Percentiles rank a stretch among this genome's conserved stretches.
Conservation (phyloP, 2,113 vertebrate species). For the Spermophilus dauricus region DNA sequence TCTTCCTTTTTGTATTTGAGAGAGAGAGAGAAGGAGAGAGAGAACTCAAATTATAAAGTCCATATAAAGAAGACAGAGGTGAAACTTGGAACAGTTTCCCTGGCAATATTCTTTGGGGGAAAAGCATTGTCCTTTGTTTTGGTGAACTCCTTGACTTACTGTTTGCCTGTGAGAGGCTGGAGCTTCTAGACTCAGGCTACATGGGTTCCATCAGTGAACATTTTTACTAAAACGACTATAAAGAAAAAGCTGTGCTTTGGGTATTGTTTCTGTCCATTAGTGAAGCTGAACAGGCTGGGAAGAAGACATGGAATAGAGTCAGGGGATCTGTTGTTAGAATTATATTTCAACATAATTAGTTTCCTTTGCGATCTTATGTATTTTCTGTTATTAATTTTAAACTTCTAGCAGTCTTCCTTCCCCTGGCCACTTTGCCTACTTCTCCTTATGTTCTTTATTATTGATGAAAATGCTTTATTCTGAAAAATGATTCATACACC, state of each 20-base stretch:
- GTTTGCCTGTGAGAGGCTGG: not conserved
- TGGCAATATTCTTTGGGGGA: not conserved
- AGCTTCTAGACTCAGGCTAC: not conserved
- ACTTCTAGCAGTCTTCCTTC: not conserved
- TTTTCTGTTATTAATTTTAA: not conserved
- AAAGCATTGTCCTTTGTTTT: not conserved
- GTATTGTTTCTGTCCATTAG: not conserved
- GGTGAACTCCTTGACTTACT: not conserved
- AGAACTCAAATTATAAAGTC: not conserved
- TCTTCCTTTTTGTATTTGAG: not conserved
- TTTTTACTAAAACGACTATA: not conserved
- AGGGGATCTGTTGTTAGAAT: not conserved
- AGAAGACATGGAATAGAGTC: not conserved
- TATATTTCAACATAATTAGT: not conserved
- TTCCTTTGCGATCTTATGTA: not conserved
- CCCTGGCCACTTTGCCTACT: not conserved
- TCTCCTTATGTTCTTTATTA: not conserved
- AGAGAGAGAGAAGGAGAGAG: not conserved
- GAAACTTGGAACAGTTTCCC: not conserved
- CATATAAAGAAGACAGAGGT: not conserved
- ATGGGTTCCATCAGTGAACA: not conserved
- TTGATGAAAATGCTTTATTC: not conserved
- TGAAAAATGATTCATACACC: not conserved
- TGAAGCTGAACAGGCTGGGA: not conserved
- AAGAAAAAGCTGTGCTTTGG: not conserved